A percentile compares a stretch with the other conserved stretches of the same genome.
These are phyloP conservation scores for Amniataba percoides DNA, from an alignment of 2,797 vertebrate genomes.

Conservation along the genomic window DNA sequence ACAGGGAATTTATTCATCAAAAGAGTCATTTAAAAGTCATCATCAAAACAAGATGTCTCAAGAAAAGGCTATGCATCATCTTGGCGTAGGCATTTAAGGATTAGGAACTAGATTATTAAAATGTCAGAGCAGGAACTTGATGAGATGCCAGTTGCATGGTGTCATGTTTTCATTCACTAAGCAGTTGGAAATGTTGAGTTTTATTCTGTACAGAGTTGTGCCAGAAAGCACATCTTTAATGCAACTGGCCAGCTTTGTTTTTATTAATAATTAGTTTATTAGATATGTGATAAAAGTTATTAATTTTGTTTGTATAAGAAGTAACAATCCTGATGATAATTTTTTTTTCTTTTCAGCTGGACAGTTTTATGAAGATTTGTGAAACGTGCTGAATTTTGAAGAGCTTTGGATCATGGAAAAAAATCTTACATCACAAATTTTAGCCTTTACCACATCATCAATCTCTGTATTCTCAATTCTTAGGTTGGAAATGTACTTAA, in stretches of 20 bases:
- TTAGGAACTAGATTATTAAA: conserved; percentile 3
- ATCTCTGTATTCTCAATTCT: conserved; percentile 45
- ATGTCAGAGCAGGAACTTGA: conserved; percentile 5
- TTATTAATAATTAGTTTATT: background rate
- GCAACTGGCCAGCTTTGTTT: background rate
- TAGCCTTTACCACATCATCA: conserved; percentile 28
- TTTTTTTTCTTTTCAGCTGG: conserved; percentile 62
- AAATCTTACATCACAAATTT: conserved; percentile 3
- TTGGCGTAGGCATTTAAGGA: conserved; percentile 1
- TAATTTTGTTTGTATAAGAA: background rate
- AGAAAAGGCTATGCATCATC: background rate
- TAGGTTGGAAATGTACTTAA: conserved; percentile 19
- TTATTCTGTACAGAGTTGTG: background rate
- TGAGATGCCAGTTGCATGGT: background rate
- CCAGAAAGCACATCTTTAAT: conserved; percentile 4
- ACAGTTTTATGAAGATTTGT: conserved; percentile 71
- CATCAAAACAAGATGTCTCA: conserved; percentile 1
- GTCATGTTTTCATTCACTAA: conserved; percentile 7
- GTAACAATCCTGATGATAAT: background rate
- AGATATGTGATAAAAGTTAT: background rate
- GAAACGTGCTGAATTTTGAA: conserved; percentile 46
- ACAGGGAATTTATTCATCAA: background rate
- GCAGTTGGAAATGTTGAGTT: conserved; percentile 20
- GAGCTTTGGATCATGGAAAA: conserved; percentile 12
- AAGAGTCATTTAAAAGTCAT: background rate